These are phyloP conservation scores for Scomber japonicus DNA, from an alignment of 2,113 vertebrate species.

Conservation along the genomic window DNA sequence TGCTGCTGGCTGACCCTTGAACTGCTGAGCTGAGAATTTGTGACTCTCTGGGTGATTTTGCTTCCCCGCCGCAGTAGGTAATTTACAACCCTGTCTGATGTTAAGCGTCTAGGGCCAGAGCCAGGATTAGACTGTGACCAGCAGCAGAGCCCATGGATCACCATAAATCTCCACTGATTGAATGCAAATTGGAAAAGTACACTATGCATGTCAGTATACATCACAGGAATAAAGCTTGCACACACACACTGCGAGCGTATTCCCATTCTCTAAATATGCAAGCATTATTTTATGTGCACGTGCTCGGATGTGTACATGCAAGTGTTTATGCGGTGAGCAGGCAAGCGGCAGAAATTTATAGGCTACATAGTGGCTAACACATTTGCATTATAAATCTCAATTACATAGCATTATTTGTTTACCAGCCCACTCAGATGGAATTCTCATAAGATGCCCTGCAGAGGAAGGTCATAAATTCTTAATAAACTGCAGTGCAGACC, in stretches of 20 bases:
- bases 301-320: conserved; percentile 43
- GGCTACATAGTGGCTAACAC: conserved; percentile 61
- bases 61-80: conserved; percentile 62
- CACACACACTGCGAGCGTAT: conserved; percentile 12
- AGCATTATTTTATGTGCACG: conserved; percentile 61
- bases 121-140: conserved; percentile 77
- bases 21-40: conserved; percentile 77
- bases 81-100: conserved; percentile 80
- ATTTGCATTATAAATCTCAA: conserved; percentile 85
- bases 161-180: conserved; percentile 82
- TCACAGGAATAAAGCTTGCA: conserved; percentile 74
- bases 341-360: conserved; percentile 69
- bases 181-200: conserved; percentile 84
- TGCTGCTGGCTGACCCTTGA: conserved; percentile 67
- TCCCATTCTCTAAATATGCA: conserved; percentile 62
- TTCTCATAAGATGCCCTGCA: conserved; percentile 75
- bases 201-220: conserved; percentile 76
- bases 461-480: conserved; percentile 84
- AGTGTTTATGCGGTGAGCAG: conserved; percentile 35
- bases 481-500: conserved; percentile 87
- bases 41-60: conserved; percentile 61
- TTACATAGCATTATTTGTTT: conserved; percentile 83
- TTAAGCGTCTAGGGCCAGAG: conserved; percentile 73
- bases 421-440: conserved; percentile 67
- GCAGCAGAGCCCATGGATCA: conserved; percentile 75